Evolutionary conservation across 2,888 invertebrate genomes (phyloP).

Genomic region (Rhingia campestris): DNA sequence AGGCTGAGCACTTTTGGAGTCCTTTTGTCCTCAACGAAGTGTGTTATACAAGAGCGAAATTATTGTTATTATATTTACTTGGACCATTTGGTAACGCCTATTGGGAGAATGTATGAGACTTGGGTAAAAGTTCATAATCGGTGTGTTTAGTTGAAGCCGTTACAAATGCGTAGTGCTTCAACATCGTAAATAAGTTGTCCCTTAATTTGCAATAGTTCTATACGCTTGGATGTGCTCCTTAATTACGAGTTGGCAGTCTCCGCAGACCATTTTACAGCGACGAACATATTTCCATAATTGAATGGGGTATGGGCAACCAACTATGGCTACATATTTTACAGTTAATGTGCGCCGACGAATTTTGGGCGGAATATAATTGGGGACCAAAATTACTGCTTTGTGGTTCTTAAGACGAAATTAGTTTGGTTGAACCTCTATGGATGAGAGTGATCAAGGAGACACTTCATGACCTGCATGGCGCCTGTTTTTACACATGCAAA

Average conservation of each 20-base stretch:
- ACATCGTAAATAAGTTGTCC: slow-evolving; percentile 37
- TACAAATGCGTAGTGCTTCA: background rate
- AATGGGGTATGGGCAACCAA: slow-evolving; percentile 10
- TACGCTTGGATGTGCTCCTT: slow-evolving; percentile 15
- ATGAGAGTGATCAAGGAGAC: too few relatives aligned
- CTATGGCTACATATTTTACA: slow-evolving; percentile 7
- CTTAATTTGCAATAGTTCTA: slow-evolving; percentile 20
- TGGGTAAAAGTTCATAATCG: slow-evolving; percentile 19
- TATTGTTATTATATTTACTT: slow-evolving; percentile 32
- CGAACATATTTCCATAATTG: slow-evolving; percentile 24
- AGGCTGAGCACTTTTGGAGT: background rate
- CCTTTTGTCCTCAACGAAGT: slow-evolving; percentile 20
- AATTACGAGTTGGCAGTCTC: slow-evolving; percentile 19
- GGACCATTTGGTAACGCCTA: background rate
- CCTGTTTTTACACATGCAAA: too few relatives aligned
- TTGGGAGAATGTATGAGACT: background rate
- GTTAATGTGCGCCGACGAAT: background rate
- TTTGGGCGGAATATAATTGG: background rate
- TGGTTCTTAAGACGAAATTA: too few relatives aligned
- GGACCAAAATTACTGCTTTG: too few relatives aligned
- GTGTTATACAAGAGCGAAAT: slow-evolving; percentile 28
- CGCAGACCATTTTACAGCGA: background rate
- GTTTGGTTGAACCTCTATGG: too few relatives aligned
- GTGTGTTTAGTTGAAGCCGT: slow-evolving; percentile 19
- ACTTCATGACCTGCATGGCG: too few relatives aligned